Evolutionary conservation across 1,140 invertebrate genomes (phyloP), one percentile per base, ranked within the genome.

Genomic region (Drosophila fuyamai): DNA sequence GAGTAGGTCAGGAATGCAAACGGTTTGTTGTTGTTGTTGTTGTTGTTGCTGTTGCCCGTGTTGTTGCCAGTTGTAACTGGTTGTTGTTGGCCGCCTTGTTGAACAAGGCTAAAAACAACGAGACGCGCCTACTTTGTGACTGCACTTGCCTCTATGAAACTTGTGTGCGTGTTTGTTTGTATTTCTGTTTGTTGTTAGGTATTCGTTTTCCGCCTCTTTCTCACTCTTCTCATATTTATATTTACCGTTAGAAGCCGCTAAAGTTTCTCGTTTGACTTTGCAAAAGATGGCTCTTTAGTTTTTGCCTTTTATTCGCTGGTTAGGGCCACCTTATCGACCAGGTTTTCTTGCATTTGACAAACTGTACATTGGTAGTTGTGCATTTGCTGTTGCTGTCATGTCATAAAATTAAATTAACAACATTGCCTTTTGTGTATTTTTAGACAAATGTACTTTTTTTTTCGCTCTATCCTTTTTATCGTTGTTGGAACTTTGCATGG

Each of bases 1-100:
- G 79, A 88, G 83, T 88, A 88, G 83, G 83, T 88, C 83, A 88
- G 84, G 84, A 88, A 88, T 88, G 83, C 76, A 84, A 89, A 78
- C 68, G 68, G 68, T 72, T 67, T 71, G 63, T 71, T 70, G 48
- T 44, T 18, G 67, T 4, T 68, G 63, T 47, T 51, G 36, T 10
- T 65, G 46, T 61, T 62, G 77, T 58, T 48, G 57, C 54, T 59
- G 70, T 60, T 67, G 54, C n/a, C 41, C 13, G 13, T 48, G 47
- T 48, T 48, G 47, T 48, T 48, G 23, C 47, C 47, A 48, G 66
- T 29, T 58, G 56, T 47, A 46, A 51, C 44, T 68, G 18, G 66
- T 46, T 51, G 58, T 32, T 74, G 63, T 41, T 55, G 70, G 70
- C 57, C 74, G 75, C 57, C 60, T 78, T 79, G 68, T 79, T 80